Conservation (phyloP, 2,113 vertebrate genomes). For the Nematolebias whitei region DNA sequence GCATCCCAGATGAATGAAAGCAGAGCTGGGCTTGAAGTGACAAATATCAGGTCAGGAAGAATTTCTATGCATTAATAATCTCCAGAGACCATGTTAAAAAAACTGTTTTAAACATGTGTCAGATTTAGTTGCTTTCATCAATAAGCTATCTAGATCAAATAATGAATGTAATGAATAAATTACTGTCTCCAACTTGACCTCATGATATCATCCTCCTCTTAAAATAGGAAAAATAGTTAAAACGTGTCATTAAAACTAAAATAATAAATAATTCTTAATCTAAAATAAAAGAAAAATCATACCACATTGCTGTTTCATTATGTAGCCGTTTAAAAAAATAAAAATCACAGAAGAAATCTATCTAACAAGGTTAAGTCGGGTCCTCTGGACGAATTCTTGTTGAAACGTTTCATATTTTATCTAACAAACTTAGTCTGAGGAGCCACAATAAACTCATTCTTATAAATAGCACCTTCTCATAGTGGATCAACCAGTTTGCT, state of each 20-base stretch:
- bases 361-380: too few species aligned
- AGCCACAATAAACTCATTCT: too few species aligned
- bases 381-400: too few species aligned
- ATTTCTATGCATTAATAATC: not conserved
- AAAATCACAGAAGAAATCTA: too few species aligned
- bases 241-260: slow-evolving; percentile 11
- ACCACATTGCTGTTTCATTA: not conserved
- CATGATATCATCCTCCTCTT: not conserved
- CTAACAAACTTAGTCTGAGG: too few species aligned
- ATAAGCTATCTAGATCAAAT: not conserved
- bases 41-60: not conserved
- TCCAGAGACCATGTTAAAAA: not conserved
- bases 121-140: not conserved
- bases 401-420: too few species aligned
- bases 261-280: not conserved
- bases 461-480: too few species aligned
- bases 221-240: not conserved
- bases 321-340: too few species aligned
- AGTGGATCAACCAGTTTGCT: too few species aligned
- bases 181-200: not conserved
- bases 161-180: not conserved
- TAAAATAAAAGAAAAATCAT: not conserved
- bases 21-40: not conserved
- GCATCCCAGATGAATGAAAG: slow-evolving; percentile 4
- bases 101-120: not conserved